These are phyloP conservation scores for Hippocampus guttulatus DNA, from an alignment of 2,113 vertebrate species.

Conservation along the genomic window DNA sequence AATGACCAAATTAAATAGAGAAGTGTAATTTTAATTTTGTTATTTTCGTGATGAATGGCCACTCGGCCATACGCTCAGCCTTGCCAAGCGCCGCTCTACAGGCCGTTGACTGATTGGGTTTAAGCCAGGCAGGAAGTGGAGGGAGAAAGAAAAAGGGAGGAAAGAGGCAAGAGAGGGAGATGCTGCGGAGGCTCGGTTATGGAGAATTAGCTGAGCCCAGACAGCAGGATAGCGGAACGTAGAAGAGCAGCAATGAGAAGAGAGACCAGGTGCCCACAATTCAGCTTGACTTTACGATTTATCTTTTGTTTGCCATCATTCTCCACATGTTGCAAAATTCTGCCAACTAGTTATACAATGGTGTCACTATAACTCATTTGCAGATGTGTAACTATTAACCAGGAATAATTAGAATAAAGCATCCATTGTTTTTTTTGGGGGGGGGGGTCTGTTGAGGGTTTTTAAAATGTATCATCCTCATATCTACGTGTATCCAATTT, in stretches of 20 bases:
- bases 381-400: too few relatives aligned
- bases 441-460: too few relatives aligned
- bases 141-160: constrained; percentile 31
- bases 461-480: too few relatives aligned
- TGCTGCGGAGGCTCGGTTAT: constrained; percentile 55
- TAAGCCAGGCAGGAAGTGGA: constrained; percentile 55
- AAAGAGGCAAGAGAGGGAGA: constrained; percentile 29
- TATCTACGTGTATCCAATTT: too few relatives aligned
- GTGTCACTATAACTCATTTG: too few relatives aligned
- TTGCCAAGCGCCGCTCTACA: constrained; percentile 63
- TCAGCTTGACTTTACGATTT: constrained; percentile 16
- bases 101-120: constrained; percentile 72
- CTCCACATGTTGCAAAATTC: not conserved
- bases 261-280: constrained; percentile 24
- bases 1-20: constrained; percentile 73
- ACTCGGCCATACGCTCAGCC: constrained; percentile 50
- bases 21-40: constrained; percentile 76
- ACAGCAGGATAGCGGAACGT: constrained; percentile 27
- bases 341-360: not conserved
- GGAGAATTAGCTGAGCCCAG: constrained; percentile 42
- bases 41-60: constrained; percentile 75
- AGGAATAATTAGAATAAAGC: too few relatives aligned
- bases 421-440: too few relatives aligned
- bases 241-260: constrained; percentile 45
- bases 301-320: not conserved